Base-by-base conservation (phyloP, 2,888 invertebrate species). In the Plebejus argus region DNA sequence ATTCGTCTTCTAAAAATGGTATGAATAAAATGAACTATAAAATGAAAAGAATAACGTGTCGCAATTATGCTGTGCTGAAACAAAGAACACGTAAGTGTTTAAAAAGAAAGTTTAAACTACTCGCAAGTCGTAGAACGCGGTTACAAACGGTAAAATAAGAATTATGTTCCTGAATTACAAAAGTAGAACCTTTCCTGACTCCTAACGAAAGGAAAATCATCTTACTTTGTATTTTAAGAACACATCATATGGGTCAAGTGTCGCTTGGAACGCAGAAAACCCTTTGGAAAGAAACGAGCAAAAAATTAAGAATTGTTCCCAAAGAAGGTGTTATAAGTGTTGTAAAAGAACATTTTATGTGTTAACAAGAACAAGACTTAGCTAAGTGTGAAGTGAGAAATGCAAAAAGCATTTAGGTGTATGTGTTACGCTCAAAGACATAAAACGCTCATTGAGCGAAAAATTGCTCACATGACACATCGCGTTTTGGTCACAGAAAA, bases 141-240 rank as follows among this genome's bases (percentile, higher is more conserved):
- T 23, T 61, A 28, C 61, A 61, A 66, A 28, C 66, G 5, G 66
- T 15, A 33, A 66, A 66, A 66, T 28, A 28, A 66, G 28, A 28
- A 66, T 66, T 66, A 45, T 45, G 45, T 10, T 66, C 28, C 18
- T 45, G 3, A 45, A 61, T 61, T 28, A 23, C 3, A 61, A 61
- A 66, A 66, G 66, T 28, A 66, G 66, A 28, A 33, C 28, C 28
- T 66, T 28, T 33, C 66, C 23, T 33, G 28, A 66, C 66, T 66
- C 23, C 49, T 49, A 12, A 15, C 23, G 72, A 72, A 45, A 72
- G 49, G 5, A 5, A 72, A 72, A 49, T 12, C 20, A 72, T 23
- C 23, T 45, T 72, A 45, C 72, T 72, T 72, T 72, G 71, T 71
- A 20, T 71, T 39, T 35, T 71, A 39, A 71, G 71, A 20, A 12